These are phyloP conservation scores for Fulica atra DNA, from an alignment of 2,113 vertebrate genomes.

Conservation along the genomic window DNA sequence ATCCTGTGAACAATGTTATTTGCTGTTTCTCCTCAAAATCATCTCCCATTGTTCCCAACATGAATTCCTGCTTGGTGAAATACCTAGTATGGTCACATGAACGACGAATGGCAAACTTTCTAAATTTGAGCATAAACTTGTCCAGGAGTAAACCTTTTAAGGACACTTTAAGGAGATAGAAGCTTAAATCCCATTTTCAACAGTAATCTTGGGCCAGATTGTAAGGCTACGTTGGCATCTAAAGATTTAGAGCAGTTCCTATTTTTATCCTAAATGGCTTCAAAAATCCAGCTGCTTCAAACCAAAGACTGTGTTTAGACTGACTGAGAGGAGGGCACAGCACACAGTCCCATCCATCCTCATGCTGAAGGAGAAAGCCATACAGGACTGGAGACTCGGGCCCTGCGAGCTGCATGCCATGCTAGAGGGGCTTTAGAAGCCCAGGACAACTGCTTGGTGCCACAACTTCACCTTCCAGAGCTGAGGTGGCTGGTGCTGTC, in stretches of 20 bases:
- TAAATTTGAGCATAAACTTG: not conserved
- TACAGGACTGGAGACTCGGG: not conserved
- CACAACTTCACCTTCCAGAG: not conserved
- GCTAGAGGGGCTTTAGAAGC: not conserved
- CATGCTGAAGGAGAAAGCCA: not conserved
- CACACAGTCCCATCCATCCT: not conserved
- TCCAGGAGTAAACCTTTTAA: constrained; percentile 43
- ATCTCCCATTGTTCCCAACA: not conserved
- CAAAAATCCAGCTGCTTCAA: not conserved
- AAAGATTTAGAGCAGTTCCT: not conserved
- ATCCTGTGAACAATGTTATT: not conserved
- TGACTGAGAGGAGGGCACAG: not conserved
- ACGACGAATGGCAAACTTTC: not conserved
- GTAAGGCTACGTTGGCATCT: not conserved
- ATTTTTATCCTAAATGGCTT: not conserved
- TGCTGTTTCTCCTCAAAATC: not conserved
- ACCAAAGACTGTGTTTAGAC: not conserved
- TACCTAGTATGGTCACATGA: constrained; percentile 31
- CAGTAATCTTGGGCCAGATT: not conserved
- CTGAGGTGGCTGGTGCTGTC: not conserved
- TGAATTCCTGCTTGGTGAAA: not conserved
- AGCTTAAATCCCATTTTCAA: not conserved
- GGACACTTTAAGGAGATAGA: not conserved
- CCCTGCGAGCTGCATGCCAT: fast-evolving
- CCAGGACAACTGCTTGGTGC: not conserved